Evolutionary conservation across 2,888 invertebrate species (phyloP), one percentile per base, ranked within the genome.

Genomic region (Pyralis farinalis): DNA sequence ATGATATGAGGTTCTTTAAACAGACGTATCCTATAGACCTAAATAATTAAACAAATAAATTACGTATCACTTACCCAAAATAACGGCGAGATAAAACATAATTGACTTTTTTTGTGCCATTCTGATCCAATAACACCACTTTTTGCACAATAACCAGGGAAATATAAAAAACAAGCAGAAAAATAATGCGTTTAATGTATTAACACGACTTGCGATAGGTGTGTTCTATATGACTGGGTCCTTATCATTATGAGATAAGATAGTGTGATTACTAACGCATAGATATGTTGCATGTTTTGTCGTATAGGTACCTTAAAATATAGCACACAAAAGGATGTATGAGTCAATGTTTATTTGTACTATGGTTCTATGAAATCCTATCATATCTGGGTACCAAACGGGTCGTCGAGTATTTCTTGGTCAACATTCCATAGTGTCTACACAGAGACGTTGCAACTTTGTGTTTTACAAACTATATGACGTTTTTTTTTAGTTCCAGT

Each of bases 1-100:
- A n/a, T n/a, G n/a, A n/a, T n/a, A n/a, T n/a, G n/a, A n/a, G n/a
- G n/a, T n/a, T n/a, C n/a, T n/a, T n/a, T n/a, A n/a, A n/a, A n/a
- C n/a, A n/a, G n/a, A n/a, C n/a, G n/a, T n/a, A n/a, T n/a, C n/a
- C n/a, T n/a, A n/a, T n/a, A n/a, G n/a, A n/a, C n/a, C n/a, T n/a
- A n/a, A n/a, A n/a, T n/a, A n/a, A n/a, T n/a, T n/a, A n/a, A n/a
- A n/a, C n/a, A n/a, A n/a, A n/a, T n/a, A n/a, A n/a, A n/a, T n/a
- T n/a, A n/a, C n/a, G n/a, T 16, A 7, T 27, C 30, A 81, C 87
- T 76, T 62, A 91, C 91, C 88, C 45, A 91, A 71, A 55, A 90
- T 63, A 41, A 89, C 74, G 29, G 90, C 83, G n/a, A 91, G 71
- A 57, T 90, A 91, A 60, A 89, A 90, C 66, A 79, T 73, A 21